Evolutionary conservation across 2,888 invertebrate genomes (phyloP).

Genomic region (Aphidius colemani): DNA sequence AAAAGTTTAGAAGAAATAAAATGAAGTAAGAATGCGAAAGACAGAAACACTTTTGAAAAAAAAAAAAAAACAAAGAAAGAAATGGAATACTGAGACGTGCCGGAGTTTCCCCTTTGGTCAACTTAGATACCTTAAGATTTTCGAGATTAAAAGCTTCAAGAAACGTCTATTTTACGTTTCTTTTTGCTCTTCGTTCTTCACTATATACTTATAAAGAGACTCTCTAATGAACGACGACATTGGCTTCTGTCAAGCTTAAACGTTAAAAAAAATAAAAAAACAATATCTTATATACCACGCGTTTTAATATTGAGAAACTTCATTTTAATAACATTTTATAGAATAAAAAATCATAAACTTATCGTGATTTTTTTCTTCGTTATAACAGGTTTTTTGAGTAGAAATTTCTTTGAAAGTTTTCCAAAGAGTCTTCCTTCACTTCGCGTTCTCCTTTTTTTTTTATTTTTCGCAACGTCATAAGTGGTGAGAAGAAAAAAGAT

Average conservation of each 20-base stretch:
- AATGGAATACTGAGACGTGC: slow-evolving; percentile 3
- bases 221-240: slow-evolving; percentile 43
- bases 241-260: slow-evolving; percentile 13
- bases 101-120: slow-evolving; percentile 1
- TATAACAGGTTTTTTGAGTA: too few relatives aligned
- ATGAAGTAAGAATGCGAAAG: slow-evolving; percentile 19
- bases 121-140: slow-evolving; percentile 38
- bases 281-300: too few relatives aligned
- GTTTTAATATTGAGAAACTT: too few relatives aligned
- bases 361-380: too few relatives aligned
- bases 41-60: slow-evolving; percentile 13
- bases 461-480: too few relatives aligned
- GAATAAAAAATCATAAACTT: too few relatives aligned
- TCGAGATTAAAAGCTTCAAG: slow-evolving; percentile 41
- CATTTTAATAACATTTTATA: too few relatives aligned
- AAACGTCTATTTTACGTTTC: slow-evolving; percentile 26
- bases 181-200: slow-evolving; percentile 3
- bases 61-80: slow-evolving; percentile 4
- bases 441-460: too few relatives aligned
- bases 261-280: too few relatives aligned
- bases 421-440: too few relatives aligned
- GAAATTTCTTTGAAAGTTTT: too few relatives aligned
- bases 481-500: too few relatives aligned
- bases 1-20: slow-evolving; percentile 20
- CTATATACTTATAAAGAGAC: slow-evolving; percentile 27